These are phyloP conservation scores for Strigamia maritima DNA, from an alignment of 2,888 invertebrate species.

Conservation along the genomic window DNA sequence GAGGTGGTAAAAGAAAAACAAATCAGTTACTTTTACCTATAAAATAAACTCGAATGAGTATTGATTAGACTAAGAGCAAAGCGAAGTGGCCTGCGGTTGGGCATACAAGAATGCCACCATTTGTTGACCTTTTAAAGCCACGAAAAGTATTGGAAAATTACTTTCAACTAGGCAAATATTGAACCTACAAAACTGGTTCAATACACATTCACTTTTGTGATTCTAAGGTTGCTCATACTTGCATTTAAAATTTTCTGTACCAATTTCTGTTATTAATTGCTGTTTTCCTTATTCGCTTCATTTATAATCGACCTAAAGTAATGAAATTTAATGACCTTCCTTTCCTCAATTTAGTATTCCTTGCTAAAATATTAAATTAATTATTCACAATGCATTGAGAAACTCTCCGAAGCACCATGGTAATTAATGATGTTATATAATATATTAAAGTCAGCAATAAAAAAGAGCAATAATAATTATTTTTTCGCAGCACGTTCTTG, in stretches of 20 bases:
- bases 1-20: no score
- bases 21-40: background rate
- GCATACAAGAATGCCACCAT: background rate
- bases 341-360: background rate
- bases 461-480: background rate
- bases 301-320: background rate
- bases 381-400: conserved; percentile 13
- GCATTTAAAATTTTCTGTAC: background rate
- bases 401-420: background rate
- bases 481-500: background rate
- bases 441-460: background rate
- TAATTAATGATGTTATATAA: conserved; percentile 15
- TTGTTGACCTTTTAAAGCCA: conserved; percentile 8
- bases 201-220: background rate
- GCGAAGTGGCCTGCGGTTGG: conserved; percentile 7
- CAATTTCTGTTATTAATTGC: background rate
- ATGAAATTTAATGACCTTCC: background rate
- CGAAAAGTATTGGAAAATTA: background rate
- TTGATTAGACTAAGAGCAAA: background rate
- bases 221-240: background rate
- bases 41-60: background rate
- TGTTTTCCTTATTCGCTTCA: background rate
- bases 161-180: conserved; percentile 2
- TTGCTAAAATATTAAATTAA: background rate
- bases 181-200: background rate